A percentile compares a stretch with the other conserved stretches of the same genome.
Conservation (phyloP, 2,113 vertebrate genomes). For the Scytalopus superciliaris region DNA sequence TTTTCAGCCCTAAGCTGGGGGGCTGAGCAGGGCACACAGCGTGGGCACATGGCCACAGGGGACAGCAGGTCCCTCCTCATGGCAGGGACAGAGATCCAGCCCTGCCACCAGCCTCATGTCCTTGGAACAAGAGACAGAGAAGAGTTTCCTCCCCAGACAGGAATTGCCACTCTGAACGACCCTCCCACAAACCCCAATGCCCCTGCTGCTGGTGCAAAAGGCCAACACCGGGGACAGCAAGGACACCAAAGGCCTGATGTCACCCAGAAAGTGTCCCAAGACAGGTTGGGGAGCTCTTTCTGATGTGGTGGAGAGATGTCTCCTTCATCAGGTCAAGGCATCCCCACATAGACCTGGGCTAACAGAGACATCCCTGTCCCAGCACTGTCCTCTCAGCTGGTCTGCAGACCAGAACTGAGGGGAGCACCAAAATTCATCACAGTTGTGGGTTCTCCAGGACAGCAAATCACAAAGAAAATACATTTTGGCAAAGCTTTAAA, state of each 20-base stretch:
- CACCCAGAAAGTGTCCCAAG: neutral
- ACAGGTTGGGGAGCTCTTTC: neutral
- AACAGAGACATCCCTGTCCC: neutral
- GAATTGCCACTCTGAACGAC: fast-evolving
- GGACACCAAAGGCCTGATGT: neutral
- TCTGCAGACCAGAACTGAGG: neutral
- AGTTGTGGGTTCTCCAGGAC: neutral
- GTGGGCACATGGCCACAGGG: neutral
- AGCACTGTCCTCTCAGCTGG: neutral
- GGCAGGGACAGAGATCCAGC: neutral
- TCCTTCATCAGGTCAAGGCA: neutral
- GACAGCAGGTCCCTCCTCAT: neutral
- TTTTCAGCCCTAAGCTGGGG: neutral
- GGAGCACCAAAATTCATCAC: neutral
- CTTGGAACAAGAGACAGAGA: neutral
- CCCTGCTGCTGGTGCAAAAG: neutral
- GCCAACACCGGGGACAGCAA: neutral
- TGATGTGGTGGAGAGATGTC: neutral
- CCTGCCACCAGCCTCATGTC: neutral
- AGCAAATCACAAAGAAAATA: neutral
- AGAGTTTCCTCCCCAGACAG: neutral
- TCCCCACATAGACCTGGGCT: neutral
- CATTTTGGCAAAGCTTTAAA: neutral
- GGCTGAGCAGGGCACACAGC: no score
- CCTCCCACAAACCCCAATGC: no score